These are phyloP conservation scores for Pantherophis alleghaniensis DNA, from an alignment of 2,797 vertebrate genomes.

Conservation along the genomic window DNA sequence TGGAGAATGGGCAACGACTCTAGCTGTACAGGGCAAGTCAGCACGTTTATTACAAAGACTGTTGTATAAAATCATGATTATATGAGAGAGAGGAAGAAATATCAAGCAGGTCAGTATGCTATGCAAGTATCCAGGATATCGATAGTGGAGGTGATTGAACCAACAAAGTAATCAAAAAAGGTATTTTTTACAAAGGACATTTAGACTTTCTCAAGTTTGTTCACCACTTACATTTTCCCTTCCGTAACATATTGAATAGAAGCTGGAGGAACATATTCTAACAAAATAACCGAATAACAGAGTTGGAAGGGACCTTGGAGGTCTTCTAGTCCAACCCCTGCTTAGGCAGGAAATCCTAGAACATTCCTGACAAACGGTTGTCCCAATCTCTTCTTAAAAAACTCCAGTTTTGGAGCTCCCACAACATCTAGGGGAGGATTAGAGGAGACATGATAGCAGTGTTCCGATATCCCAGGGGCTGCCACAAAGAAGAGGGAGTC, in stretches of 20 bases:
- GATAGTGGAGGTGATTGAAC: neutral
- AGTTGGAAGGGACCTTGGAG: too few species aligned
- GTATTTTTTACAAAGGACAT: neutral
- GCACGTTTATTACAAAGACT: neutral
- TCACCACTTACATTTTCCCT: neutral
- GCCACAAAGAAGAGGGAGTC: too few species aligned
- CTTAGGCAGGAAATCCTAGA: too few species aligned
- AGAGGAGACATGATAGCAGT: too few species aligned
- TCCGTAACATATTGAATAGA: constrained; percentile 4
- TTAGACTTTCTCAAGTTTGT: neutral
- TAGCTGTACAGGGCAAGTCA: neutral
- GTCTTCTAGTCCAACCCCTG: too few species aligned
- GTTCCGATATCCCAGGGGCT: too few species aligned
- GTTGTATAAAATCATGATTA: neutral
- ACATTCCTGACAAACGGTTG: too few species aligned
- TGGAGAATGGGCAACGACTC: constrained; percentile 1
- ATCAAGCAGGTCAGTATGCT: neutral
- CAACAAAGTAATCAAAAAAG: constrained; percentile 16
- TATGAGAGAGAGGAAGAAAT: neutral
- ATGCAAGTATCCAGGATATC: neutral
- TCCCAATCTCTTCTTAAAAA: too few species aligned
- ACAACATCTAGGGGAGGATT: too few species aligned
- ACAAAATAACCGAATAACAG: too few species aligned
- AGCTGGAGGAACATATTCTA: neutral
- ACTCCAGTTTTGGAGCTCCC: too few species aligned